Percentiles rank a stretch among this genome's conserved stretches.
phyloP scores from a whole-genome alignment of 2,113 vertebrate genomes.

The Furnarius figulus region DNA sequence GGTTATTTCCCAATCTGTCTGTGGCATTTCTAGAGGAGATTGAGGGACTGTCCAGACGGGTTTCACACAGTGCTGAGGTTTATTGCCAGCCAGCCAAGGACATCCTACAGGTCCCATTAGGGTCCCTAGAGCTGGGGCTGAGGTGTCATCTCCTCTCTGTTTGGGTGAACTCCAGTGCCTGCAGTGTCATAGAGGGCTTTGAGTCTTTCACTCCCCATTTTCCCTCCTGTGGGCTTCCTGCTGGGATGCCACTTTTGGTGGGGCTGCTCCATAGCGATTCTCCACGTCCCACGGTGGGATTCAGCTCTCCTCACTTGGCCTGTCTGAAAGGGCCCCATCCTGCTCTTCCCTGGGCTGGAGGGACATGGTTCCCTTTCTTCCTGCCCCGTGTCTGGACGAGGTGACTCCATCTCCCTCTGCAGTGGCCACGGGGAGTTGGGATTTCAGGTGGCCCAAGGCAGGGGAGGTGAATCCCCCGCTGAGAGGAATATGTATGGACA shows the following conservation, averaged over 20 bases:
- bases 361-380: background rate
- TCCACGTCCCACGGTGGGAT: constrained; percentile 37
- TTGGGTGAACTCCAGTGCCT: background rate
- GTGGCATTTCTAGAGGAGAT: background rate
- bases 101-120: background rate
- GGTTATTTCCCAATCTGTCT: background rate
- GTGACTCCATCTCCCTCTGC: background rate
- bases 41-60: background rate
- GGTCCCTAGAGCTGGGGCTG: background rate
- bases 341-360: background rate
- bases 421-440: background rate
- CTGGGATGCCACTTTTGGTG: constrained; percentile 1
- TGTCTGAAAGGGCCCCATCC: constrained; percentile 34
- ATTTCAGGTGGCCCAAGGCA: constrained; percentile 51
- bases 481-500: constrained; percentile 68
- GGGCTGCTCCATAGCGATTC: background rate
- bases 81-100: background rate
- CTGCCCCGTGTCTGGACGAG: background rate
- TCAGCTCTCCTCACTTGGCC: constrained; percentile 54
- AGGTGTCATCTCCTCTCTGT: background rate
- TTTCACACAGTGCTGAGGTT: background rate
- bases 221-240: constrained; percentile 34
- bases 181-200: background rate
- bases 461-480: constrained; percentile 59
- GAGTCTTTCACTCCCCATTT: background rate